A percentile compares a stretch with the other conserved stretches of the same genome.
phyloP scores from a whole-genome alignment of 37 sponge, comb jelly and placozoan species.

The Chondrosia reniformis region DNA sequence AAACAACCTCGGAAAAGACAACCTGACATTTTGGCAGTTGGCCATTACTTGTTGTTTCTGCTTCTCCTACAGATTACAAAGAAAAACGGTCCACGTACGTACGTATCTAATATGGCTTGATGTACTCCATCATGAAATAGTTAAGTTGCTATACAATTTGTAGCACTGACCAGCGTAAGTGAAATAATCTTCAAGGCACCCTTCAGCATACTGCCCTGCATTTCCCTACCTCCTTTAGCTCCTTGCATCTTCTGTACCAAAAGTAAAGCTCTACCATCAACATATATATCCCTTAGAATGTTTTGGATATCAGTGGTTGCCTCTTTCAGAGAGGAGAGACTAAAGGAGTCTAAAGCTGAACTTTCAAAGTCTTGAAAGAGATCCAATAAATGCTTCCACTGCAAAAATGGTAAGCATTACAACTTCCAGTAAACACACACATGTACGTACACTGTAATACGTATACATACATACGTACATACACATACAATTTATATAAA shows the following conservation, averaged over 20 bases:
- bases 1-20: constrained; percentile 41
- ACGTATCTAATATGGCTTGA: too few relatives aligned
- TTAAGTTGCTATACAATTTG: too few relatives aligned
- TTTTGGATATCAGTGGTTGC: constrained; percentile 44
- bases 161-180: constrained; percentile 29
- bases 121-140: too few relatives aligned
- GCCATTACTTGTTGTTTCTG: too few relatives aligned
- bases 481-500: too few relatives aligned
- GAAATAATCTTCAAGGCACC: constrained; percentile 9
- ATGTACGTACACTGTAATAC: neutral
- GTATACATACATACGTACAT: neutral
- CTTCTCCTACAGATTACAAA: too few relatives aligned
- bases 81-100: too few relatives aligned
- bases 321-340: constrained; percentile 36
- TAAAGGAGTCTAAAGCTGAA: neutral
- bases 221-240: constrained; percentile 63
- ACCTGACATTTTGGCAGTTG: too few relatives aligned
- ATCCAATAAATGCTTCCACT: constrained; percentile 55
- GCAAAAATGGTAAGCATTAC: neutral
- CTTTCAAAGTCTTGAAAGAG: constrained; percentile 22
- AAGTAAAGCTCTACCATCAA: constrained; percentile 47
- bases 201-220: constrained; percentile 68
- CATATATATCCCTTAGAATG: constrained; percentile 31
- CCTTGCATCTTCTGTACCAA: constrained; percentile 57
- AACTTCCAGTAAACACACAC: neutral